Base-by-base conservation (phyloP, 2,888 invertebrate species). In the Cabera pusaria region DNA sequence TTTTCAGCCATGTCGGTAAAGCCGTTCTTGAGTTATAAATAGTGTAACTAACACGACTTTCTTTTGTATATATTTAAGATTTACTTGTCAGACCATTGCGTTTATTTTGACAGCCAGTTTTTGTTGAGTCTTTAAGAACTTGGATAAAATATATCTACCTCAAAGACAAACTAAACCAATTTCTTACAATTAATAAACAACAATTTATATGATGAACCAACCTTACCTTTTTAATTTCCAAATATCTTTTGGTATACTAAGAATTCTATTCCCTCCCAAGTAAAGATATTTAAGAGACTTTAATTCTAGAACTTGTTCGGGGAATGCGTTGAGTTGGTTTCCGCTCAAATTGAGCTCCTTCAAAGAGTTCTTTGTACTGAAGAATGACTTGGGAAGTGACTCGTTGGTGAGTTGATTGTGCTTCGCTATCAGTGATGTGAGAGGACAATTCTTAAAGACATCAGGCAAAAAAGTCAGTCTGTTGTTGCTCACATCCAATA, bases 291-390 rank as follows among this genome's bases (percentile, higher is more conserved):
- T 94, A 24, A 99, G 89, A 31, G 92, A 91, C 10, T 85, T 72
- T 54, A 98, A 80, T 49, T 97, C 95, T 48, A 97, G 90, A 34
- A 98, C 86, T 84, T 97, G 97, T 59, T 94, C 93, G 0, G 99
- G 98, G 67, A 99, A 95, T 27, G 91, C 88, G 12, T 91, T 92
- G 33, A 99, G 82, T 44, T 91, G 88, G 79, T 99, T 99, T 4
- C 99, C 99, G 80, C 97, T 97, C 17, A 99, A 88, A 86, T 99
- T 98, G n/a, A 99, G 79, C 70, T 97, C 97, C 64, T 94, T 93
- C 10, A 99, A 83, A 1, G 90, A 86, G 41, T 79, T 86, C 11
- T 91, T 85, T 41, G 93, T 86, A 14, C 87, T 82, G 10, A 91
- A 91, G 64, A 98, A 94, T 36, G 93, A 92, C 80, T 98, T 98